Evolutionary conservation across 2,888 invertebrate species (phyloP), one percentile per base, ranked within the genome.

Genomic region (Allophyes oxyacanthae): DNA sequence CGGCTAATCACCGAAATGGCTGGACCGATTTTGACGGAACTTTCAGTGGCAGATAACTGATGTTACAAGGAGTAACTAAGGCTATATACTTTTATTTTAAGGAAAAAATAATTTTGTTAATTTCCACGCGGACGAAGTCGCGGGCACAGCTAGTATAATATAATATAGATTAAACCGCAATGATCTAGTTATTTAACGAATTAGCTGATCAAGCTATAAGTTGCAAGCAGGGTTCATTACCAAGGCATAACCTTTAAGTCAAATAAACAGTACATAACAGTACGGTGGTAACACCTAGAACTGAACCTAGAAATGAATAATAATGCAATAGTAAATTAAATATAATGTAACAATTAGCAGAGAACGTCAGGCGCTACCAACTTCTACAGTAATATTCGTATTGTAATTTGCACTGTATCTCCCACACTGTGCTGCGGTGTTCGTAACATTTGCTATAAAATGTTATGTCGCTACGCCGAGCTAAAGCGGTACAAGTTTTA

Each of bases 291-390:
- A 33, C 20, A 45, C 50, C n/a, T n/a, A n/a, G n/a, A n/a, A n/a
- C n/a, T n/a, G n/a, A n/a, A n/a, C 51, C 4, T 13, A 43, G 33
- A 28, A 46, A 43, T 40, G 11, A 57, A 61, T 52, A 40, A 42
- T 46, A 50, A 57, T 41, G 36, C 28, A 41, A 65, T 36, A 6
- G 30, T 42, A 57, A 20, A 43, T 52, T 52, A 57, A 59, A 70
- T 54, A 55, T 53, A 72, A 70, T 49, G 64, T 60, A 61, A 67
- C 54, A 64, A 73, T 67, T 59, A 64, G 52, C 38, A 46, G 38
- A 37, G 48, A 63, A 50, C 54, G 51, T 41, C 54, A 33, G 50
- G 40, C 40, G 38, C 34, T 28, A 20, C 45, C 46, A 56, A 56
- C 48, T 55, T 55, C 41, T 26, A n/a, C 9, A n/a, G 46, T 55